A percentile compares a stretch with the other conserved stretches of the same genome.
phyloP scores from a whole-genome alignment of 2,797 vertebrate species.

The Bovichtus diacanthus region DNA sequence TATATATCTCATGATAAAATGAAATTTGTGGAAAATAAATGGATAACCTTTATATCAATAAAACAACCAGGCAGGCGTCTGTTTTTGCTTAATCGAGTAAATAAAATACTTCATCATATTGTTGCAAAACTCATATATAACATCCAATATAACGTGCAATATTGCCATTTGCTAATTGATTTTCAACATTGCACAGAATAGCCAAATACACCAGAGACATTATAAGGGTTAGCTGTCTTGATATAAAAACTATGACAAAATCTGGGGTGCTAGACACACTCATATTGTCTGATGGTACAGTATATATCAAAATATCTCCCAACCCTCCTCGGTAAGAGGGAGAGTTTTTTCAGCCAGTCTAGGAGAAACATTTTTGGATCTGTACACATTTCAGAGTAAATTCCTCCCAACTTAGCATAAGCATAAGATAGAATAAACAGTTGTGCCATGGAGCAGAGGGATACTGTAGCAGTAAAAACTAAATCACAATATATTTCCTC shows the following conservation, averaged over 20 bases:
- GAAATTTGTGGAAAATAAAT: neutral
- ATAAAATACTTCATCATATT: neutral
- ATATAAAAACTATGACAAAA: no score
- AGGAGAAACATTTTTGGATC: neutral
- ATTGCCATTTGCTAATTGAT: neutral
- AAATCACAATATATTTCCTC: conserved; percentile 40
- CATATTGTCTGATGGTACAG: no score
- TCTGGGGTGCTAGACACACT: no score
- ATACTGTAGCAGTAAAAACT: conserved; percentile 24
- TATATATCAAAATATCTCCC: neutral
- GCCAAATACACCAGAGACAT: no score
- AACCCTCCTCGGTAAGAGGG: neutral
- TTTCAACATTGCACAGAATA: neutral
- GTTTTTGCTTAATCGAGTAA: neutral
- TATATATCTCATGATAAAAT: neutral
- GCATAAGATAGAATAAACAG: conserved; percentile 1
- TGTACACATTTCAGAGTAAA: neutral
- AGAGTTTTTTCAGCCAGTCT: neutral
- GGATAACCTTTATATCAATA: neutral
- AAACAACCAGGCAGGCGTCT: neutral
- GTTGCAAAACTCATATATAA: neutral
- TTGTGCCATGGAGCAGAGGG: conserved; percentile 3
- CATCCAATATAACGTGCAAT: neutral
- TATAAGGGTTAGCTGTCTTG: no score
- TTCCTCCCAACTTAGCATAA: no score